A percentile compares a stretch with the other conserved stretches of the same genome.
phyloP scores from a whole-genome alignment of 2,888 invertebrate genomes.

The Spatulosminthurus flaviceps region DNA sequence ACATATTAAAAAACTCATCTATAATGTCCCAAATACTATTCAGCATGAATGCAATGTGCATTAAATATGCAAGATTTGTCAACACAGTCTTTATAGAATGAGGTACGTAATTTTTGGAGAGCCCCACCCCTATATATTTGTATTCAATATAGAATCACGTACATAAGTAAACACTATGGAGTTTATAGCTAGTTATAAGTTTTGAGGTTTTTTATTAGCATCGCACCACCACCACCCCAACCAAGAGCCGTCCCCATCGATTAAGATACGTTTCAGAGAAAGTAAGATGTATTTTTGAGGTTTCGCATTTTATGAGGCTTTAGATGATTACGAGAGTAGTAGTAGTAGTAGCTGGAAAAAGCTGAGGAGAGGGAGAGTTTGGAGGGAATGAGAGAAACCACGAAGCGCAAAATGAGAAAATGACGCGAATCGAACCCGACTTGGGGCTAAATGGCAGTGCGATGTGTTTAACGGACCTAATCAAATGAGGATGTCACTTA shows the following conservation, averaged over 20 bases:
- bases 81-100: no score
- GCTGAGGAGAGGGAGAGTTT: neutral
- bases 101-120: no score
- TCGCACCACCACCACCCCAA: neutral
- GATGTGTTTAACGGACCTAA: slow-evolving; percentile 34
- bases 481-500: slow-evolving; percentile 39
- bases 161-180: no score
- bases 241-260: neutral
- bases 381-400: slow-evolving; percentile 15
- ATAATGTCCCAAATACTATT: no score
- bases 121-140: no score
- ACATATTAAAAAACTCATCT: no score
- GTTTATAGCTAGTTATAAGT: no score
- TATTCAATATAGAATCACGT: no score
- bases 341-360: neutral
- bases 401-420: slow-evolving; percentile 38
- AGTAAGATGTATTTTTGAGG: slow-evolving; percentile 2
- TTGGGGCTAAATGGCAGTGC: slow-evolving; percentile 27
- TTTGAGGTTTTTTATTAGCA: no score
- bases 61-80: no score
- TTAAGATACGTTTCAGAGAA: neutral
- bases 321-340: slow-evolving; percentile 1
- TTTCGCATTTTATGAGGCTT: neutral
- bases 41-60: no score
- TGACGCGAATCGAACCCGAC: slow-evolving; percentile 23